Evolutionary conservation across 2,888 invertebrate species (phyloP).

Genomic region (Athalia cordata): DNA sequence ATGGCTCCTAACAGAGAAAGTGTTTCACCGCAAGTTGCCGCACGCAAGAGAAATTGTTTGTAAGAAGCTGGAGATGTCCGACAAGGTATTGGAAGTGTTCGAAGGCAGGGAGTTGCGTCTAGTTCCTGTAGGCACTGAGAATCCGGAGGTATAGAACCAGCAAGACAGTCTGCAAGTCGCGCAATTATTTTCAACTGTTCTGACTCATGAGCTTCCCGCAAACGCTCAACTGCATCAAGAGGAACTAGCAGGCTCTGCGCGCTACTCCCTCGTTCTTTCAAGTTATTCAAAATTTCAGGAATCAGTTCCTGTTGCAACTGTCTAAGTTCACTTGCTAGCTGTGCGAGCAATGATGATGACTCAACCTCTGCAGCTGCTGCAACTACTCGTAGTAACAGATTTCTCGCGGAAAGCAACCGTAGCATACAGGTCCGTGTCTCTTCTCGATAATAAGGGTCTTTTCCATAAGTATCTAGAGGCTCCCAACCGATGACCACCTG

Average conservation of each 20-base stretch:
- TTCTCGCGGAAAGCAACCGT: slow-evolving; percentile 63
- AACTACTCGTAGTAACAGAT: slow-evolving; percentile 66
- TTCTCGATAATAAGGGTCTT: slow-evolving; percentile 63
- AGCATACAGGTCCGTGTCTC: slow-evolving; percentile 69
- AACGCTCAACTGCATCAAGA: slow-evolving; percentile 67
- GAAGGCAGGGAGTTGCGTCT: slow-evolving; percentile 58
- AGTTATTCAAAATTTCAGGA: slow-evolving; percentile 59
- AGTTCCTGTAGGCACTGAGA: slow-evolving; percentile 63
- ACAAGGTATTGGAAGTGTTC: slow-evolving; percentile 61
- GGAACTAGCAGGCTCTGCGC: slow-evolving; percentile 67
- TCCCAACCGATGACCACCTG: slow-evolving; percentile 70
- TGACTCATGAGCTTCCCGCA: slow-evolving; percentile 67
- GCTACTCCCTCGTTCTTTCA: slow-evolving; percentile 53
- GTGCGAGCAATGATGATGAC: slow-evolving; percentile 58
- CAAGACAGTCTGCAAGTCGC: slow-evolving; percentile 63
- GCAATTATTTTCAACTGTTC: slow-evolving; percentile 66
- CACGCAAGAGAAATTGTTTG: slow-evolving; percentile 65
- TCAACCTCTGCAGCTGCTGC: slow-evolving; percentile 63
- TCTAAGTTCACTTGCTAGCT: slow-evolving; percentile 61
- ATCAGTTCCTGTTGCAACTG: slow-evolving; percentile 61
- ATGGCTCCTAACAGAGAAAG: slow-evolving; percentile 67
- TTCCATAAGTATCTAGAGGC: slow-evolving; percentile 58
- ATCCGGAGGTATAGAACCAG: slow-evolving; percentile 61
- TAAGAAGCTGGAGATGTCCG: slow-evolving; percentile 63
- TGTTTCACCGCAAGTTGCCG: slow-evolving; percentile 70